Percentiles rank a stretch among this genome's conserved stretches.
phyloP scores from a whole-genome alignment of 2,113 vertebrate genomes.

The Furnarius figulus region DNA sequence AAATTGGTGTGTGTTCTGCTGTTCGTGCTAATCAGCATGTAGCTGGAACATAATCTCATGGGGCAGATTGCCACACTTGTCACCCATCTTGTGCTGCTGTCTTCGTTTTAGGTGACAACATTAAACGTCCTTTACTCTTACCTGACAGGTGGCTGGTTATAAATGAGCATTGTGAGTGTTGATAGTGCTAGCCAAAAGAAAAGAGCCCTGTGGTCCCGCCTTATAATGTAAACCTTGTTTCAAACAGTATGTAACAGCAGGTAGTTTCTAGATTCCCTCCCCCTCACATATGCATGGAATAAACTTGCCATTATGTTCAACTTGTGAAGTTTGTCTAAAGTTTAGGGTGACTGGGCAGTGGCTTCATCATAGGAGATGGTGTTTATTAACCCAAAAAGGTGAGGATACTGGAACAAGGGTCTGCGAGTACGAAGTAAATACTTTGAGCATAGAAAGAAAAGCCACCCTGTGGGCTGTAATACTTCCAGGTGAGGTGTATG shows the following conservation, averaged over 20 bases:
- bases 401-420: not conserved
- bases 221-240: not conserved
- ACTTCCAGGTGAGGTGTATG: accelerated
- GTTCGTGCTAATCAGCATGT: not conserved
- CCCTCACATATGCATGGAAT: accelerated
- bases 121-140: not conserved
- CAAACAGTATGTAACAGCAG: not conserved
- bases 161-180: not conserved
- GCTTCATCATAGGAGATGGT: accelerated
- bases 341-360: not conserved
- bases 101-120: not conserved
- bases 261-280: accelerated
- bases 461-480: accelerated
- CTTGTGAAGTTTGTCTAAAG: not conserved
- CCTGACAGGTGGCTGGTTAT: not conserved
- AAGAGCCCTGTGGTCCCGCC: accelerated
- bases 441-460: not conserved
- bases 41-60: accelerated
- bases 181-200: not conserved
- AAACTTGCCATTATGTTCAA: not conserved
- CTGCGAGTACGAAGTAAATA: not conserved
- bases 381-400: not conserved
- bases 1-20: not conserved
- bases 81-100: not conserved
- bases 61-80: not conserved